These are phyloP conservation scores for Ophioninae sp. DNA, from an alignment of 2,888 invertebrate species.

Conservation along the genomic window DNA sequence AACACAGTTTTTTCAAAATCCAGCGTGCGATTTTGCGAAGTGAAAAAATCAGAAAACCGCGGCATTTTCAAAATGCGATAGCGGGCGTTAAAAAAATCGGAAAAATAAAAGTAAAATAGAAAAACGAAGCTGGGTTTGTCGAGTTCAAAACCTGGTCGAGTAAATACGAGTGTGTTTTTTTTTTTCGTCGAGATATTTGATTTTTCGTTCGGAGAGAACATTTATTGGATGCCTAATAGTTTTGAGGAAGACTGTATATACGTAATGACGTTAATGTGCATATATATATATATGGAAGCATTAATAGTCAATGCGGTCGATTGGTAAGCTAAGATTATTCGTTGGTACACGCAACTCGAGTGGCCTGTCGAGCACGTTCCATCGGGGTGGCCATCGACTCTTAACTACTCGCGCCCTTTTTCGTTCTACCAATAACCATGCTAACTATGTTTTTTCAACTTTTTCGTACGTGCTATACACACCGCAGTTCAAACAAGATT, in stretches of 20 bases:
- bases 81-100: too few species aligned
- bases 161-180: not conserved
- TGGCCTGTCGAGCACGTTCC: conserved; percentile 49
- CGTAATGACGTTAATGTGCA: not conserved
- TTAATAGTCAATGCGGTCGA: conserved; percentile 41
- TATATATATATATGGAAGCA: not conserved
- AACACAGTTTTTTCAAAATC: too few species aligned
- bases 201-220: too few species aligned
- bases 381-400: conserved; percentile 51
- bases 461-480: not conserved
- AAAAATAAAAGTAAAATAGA: too few species aligned
- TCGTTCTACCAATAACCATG: conserved; percentile 24
- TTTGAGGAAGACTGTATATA: too few species aligned
- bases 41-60: too few species aligned
- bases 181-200: too few species aligned
- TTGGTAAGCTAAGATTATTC: conserved; percentile 53
- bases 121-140: too few species aligned
- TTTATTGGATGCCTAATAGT: too few species aligned
- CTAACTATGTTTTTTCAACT: conserved; percentile 7
- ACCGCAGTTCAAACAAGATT: not conserved
- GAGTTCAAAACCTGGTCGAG: not conserved
- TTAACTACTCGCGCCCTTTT: conserved; percentile 38
- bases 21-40: too few species aligned
- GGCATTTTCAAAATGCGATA: too few species aligned
- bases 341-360: conserved; percentile 55